Base-by-base conservation (phyloP, 2,888 invertebrate genomes). In the Drosophila stalkeri region DNA sequence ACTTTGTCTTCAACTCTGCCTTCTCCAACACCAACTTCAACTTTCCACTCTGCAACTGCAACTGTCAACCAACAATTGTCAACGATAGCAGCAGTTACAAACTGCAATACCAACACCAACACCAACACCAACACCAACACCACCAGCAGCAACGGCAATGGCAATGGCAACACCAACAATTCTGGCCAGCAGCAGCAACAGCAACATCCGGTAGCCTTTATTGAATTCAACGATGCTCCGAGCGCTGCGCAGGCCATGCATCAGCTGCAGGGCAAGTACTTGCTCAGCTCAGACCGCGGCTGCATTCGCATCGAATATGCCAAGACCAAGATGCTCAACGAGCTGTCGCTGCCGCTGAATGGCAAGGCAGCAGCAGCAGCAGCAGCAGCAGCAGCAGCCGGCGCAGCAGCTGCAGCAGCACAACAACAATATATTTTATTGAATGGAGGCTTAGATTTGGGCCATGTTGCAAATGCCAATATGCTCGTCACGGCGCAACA, bases 301-400 rank as follows among this genome's bases (percentile, higher is more conserved):
- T 98, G 98, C 93, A 98, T 99, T 94, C 97, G 99, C 94, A 98
- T 99, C 94, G 99, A 99, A 95, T 99, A 97, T 95, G 99, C 99
- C 94, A 98, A 98, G 95, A 98, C 97, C 94, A 99, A 99, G 96
- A 98, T 99, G 98, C 97, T 98, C 93, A 97, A 95, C 93, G 95
- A 93, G 73, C 49, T 82, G 39, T 65, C 84, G 12, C 57, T 81
- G 33, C 77, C 84, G 39, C 70, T 77, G 65, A 65, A 60, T 67
- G 64, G 59, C 75, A 52, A 49, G 18, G 51, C 68, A 47, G 47
- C 66, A 51, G 33, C 57, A 56, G 31, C 82, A 56, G 51, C 61
- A 12, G 39, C 80, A 68, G 43, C 81, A 68, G 54, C 72, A 33
- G 51, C 65, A 46, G 35, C 61, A 14, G 43, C 81, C 66, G 51